Percentiles rank a stretch among this genome's conserved stretches.
These are phyloP conservation scores for Piscicola geometra DNA, from an alignment of 2,888 invertebrate genomes.

Conservation along the genomic window DNA sequence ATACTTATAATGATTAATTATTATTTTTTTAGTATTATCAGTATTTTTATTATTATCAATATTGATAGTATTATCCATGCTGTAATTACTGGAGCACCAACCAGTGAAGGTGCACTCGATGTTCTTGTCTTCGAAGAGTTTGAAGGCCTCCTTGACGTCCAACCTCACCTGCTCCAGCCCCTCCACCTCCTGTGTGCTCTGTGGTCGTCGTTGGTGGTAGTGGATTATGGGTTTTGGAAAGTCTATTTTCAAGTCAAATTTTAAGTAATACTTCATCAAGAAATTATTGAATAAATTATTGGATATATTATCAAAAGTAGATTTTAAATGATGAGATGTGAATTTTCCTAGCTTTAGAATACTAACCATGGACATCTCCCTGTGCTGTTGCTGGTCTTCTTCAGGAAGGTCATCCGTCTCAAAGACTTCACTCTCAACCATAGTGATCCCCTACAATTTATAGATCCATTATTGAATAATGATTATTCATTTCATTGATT, in stretches of 20 bases:
- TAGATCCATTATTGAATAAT: neutral
- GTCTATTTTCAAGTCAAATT: too few relatives aligned
- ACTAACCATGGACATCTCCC: constrained; percentile 13
- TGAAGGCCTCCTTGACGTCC: constrained; percentile 30
- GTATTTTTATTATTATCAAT: neutral
- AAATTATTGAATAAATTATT: too few relatives aligned
- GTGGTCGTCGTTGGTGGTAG: neutral
- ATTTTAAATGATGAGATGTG: too few relatives aligned
- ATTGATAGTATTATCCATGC: neutral
- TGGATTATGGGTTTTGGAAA: neutral
- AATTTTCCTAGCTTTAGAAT: too few relatives aligned
- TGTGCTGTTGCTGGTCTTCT: constrained; percentile 23
- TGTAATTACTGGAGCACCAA: neutral
- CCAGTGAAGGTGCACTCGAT: neutral
- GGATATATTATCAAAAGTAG: too few relatives aligned
- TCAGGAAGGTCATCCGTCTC: constrained; percentile 29
- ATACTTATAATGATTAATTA: too few relatives aligned
- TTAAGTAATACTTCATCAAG: too few relatives aligned
- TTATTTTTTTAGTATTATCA: neutral
- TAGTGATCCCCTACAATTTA: constrained; percentile 10
- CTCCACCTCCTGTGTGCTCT: neutral
- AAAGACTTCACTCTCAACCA: constrained; percentile 23
- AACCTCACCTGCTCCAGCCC: neutral
- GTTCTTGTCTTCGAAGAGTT: constrained; percentile 27
- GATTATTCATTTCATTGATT: constrained; percentile 3